Conservation (phyloP, 2,797 vertebrate species). For the Darevskia nairensis region DNA sequence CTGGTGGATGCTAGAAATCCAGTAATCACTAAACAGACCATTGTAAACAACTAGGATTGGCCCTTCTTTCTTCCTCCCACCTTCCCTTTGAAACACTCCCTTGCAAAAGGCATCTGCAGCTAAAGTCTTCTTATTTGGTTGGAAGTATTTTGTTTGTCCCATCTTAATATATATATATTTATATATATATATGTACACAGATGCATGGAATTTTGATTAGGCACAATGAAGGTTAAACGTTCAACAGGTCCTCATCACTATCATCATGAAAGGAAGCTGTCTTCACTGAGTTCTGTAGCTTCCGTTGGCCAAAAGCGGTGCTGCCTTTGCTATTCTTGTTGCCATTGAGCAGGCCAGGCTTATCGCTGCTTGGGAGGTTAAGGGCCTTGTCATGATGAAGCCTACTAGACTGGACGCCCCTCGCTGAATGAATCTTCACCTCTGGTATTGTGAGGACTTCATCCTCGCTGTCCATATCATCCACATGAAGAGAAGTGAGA, state of each 20-base stretch:
- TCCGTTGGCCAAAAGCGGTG: conserved; percentile 56
- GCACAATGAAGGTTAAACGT: conserved; percentile 84
- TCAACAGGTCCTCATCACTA: conserved; percentile 96
- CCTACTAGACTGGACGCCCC: conserved; percentile 42
- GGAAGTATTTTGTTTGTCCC: conserved; percentile 68
- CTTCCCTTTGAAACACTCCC: conserved; percentile 79
- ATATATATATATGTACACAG: conserved; percentile 30
- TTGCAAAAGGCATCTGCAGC: conserved; percentile 77
- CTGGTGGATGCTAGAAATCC: conserved; percentile 54
- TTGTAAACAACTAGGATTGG: conserved; percentile 67
- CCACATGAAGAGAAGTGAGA: conserved; percentile 86
- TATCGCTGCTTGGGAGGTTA: conserved; percentile 81
- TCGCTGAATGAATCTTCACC: conserved; percentile 82
- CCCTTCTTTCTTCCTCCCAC: conserved; percentile 35
- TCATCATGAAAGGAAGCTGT: conserved; percentile 86
- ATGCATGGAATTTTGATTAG: conserved; percentile 64
- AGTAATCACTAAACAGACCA: conserved; percentile 60
- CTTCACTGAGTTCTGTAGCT: conserved; percentile 66
- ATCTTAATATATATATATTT: conserved; percentile 32
- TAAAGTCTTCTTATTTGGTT: conserved; percentile 80
- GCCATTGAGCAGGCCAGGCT: conserved; percentile 84
- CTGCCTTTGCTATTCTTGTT: conserved; percentile 73
- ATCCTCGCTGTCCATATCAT: conserved; percentile 98
- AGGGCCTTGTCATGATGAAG: conserved; percentile 65
- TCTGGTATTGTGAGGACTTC: conserved; percentile 94